phyloP scores from a whole-genome alignment of 2,888 invertebrate genomes.

The Trissolcus brochymenae region DNA sequence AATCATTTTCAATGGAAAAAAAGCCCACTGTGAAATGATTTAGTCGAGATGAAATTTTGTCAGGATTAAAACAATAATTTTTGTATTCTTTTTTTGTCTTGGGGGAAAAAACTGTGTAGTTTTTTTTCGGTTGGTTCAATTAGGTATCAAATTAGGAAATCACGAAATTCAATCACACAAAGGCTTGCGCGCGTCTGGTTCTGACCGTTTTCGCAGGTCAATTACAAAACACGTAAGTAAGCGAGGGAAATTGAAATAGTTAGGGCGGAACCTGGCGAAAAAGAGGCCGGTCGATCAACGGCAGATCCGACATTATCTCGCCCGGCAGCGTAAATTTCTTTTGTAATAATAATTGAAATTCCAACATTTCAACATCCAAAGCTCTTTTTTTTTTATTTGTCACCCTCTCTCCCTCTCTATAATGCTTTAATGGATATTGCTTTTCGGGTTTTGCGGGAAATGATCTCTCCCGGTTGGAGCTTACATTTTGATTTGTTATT shows the following conservation, averaged over 20 bases:
- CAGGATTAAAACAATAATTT: too few relatives aligned
- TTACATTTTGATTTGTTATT: neutral
- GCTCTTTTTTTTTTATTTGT: neutral
- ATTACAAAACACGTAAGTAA: slow-evolving; percentile 48
- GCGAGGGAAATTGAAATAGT: slow-evolving; percentile 53
- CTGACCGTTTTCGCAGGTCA: slow-evolving; percentile 2
- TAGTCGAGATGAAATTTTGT: too few relatives aligned
- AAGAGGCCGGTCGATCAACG: slow-evolving; percentile 45
- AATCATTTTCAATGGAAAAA: too few relatives aligned
- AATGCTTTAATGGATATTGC: slow-evolving; percentile 23
- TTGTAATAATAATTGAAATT: slow-evolving; percentile 24
- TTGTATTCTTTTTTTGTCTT: too few relatives aligned
- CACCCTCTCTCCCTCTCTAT: neutral
- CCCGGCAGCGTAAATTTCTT: slow-evolving; percentile 16
- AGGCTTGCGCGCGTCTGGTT: too few relatives aligned
- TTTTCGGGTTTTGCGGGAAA: slow-evolving; percentile 4
- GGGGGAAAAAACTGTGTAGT: too few relatives aligned
- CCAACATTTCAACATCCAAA: slow-evolving; percentile 2
- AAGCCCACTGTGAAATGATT: too few relatives aligned
- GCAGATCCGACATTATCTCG: slow-evolving; percentile 31
- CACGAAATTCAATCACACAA: too few relatives aligned
- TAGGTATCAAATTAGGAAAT: too few relatives aligned
- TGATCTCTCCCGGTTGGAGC: neutral
- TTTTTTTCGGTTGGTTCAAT: too few relatives aligned
- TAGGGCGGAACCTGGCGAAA: slow-evolving; percentile 33